A percentile compares a stretch with the other conserved stretches of the same genome.
phyloP scores from a whole-genome alignment of 2,113 vertebrate species.

The Elgaria multicarinata region DNA sequence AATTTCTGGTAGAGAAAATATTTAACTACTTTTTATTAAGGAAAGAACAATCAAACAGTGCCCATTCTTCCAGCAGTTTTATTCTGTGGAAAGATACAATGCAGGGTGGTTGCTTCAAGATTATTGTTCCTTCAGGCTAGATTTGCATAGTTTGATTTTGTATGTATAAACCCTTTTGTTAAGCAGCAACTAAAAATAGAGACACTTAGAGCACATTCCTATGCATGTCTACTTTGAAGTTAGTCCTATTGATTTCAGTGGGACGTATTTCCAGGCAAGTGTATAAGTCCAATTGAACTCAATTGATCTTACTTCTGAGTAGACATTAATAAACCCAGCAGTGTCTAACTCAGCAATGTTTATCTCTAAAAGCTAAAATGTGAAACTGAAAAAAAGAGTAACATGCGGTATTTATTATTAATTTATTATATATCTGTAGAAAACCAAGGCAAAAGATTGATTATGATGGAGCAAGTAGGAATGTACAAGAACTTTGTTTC shows the following conservation, averaged over 20 bases:
- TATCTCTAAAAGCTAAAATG: neutral
- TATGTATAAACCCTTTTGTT: neutral
- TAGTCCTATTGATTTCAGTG: neutral
- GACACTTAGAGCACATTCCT: neutral
- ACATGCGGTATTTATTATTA: neutral
- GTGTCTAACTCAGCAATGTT: neutral
- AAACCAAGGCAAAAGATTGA: too few relatives aligned
- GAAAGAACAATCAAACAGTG: neutral
- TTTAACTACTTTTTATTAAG: conserved; percentile 28
- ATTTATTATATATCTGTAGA: neutral
- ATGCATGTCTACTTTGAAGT: neutral
- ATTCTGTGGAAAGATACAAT: neutral
- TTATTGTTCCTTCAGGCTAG: neutral
- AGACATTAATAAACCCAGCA: too few relatives aligned
- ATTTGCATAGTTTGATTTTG: neutral
- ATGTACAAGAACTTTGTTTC: too few relatives aligned
- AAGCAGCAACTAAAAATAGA: neutral
- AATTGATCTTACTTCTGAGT: too few relatives aligned
- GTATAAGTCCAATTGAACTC: too few relatives aligned
- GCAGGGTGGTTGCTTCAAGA: neutral
- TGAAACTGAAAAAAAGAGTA: neutral
- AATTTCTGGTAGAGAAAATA: conserved; percentile 3
- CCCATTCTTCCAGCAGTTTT: neutral
- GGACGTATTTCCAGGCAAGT: neutral
- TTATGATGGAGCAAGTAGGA: too few relatives aligned